phyloP scores from a whole-genome alignment of 37 sponge, comb jelly and placozoan genomes.

The Chondrilla cf. caribensis region DNA sequence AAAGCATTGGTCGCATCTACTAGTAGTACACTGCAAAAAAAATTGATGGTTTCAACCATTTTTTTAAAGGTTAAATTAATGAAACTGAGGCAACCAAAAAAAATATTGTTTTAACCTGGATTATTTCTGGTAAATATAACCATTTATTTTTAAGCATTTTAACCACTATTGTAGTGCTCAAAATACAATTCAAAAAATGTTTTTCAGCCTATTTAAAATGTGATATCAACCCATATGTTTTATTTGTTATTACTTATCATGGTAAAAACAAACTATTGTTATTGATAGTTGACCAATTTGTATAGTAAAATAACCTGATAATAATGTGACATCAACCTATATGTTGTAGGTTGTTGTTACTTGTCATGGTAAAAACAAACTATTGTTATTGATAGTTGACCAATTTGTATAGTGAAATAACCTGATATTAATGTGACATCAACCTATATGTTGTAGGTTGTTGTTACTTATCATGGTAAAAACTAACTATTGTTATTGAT shows the following conservation, averaged over 20 bases:
- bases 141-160: background rate
- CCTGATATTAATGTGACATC: background rate
- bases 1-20: too few relatives aligned
- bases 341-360: background rate
- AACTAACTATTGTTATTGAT: too few relatives aligned
- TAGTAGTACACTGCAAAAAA: constrained; percentile 6
- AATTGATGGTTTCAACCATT: background rate
- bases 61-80: constrained; percentile 13
- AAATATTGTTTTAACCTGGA: constrained; percentile 10
- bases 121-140: constrained; percentile 1
- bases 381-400: too few relatives aligned
- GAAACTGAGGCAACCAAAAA: constrained; percentile 23
- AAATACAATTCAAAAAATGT: background rate
- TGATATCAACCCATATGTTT: background rate
- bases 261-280: too few relatives aligned
- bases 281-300: too few relatives aligned
- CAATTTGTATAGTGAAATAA: background rate
- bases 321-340: background rate
- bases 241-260: too few relatives aligned
- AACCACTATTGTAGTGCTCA: background rate
- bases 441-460: background rate
- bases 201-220: background rate
- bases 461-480: too few relatives aligned
- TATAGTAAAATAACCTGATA: background rate
- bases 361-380: too few relatives aligned